Evolutionary conservation across 2,113 vertebrate species (phyloP).

Genomic region (Peromyscus leucopus): DNA sequence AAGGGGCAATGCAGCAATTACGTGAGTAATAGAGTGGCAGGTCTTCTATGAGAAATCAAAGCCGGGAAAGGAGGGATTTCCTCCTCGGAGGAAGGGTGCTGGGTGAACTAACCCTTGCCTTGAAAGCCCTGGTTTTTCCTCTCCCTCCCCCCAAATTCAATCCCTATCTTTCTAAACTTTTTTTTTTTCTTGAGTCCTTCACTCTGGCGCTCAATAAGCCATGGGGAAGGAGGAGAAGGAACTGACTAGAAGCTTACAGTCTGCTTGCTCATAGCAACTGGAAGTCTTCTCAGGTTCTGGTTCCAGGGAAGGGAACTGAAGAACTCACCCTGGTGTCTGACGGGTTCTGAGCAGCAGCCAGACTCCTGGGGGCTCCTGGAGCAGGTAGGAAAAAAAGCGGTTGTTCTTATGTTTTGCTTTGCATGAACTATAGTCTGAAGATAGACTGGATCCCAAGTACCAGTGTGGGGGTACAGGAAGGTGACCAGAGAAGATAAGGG

Average conservation of each 20-base stretch:
- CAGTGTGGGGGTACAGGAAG: neutral
- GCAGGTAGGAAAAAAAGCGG: conserved; percentile 81
- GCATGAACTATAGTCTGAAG: neutral
- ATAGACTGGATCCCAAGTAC: neutral
- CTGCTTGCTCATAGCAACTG: conserved; percentile 54
- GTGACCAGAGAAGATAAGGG: neutral
- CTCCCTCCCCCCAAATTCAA: neutral
- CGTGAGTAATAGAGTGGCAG: conserved; percentile 78
- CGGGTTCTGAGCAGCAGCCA: conserved; percentile 47
- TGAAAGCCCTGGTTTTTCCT: neutral
- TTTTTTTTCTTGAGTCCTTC: neutral
- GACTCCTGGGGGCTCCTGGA: conserved; percentile 75
- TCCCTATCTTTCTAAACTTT: conserved; percentile 1
- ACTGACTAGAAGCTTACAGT: neutral
- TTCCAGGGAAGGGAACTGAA: conserved; percentile 78
- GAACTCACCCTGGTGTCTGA: neutral
- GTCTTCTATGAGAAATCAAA: conserved; percentile 73
- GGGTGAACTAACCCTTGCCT: conserved; percentile 36
- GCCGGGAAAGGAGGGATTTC: conserved; percentile 74
- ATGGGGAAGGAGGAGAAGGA: conserved; percentile 57
- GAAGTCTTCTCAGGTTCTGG: conserved; percentile 68
- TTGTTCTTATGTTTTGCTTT: conserved; percentile 39
- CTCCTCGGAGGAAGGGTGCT: conserved; percentile 56
- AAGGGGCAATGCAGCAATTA: conserved; percentile 81
- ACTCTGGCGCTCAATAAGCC: neutral